Percentiles rank a stretch among this genome's conserved stretches.
Conservation (phyloP, 2,113 vertebrate genomes). For the Muscicapa adusta region DNA sequence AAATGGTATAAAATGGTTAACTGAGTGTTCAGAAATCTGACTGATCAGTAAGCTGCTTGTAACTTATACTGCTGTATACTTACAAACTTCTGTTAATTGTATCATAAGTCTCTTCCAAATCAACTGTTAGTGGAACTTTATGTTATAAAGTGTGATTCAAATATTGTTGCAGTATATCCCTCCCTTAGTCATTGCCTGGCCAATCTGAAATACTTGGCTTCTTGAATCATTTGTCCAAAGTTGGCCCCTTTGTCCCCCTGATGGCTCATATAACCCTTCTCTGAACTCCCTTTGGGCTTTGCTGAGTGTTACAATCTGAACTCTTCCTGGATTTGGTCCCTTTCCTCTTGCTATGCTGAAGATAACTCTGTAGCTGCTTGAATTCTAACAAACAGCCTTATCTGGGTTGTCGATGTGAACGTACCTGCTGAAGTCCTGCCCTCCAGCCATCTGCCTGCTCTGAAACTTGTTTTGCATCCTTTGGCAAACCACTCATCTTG, state of each 20-base stretch:
- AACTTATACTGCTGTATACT: neutral
- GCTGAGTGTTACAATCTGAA: conserved; percentile 40
- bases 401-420: rapidly evolving
- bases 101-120: neutral
- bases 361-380: neutral
- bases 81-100: neutral
- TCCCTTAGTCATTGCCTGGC: conserved; percentile 36
- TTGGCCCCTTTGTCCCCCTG: neutral
- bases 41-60: neutral
- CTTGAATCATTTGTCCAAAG: conserved; percentile 46
- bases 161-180: neutral
- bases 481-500: neutral
- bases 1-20: neutral
- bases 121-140: neutral
- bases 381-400: neutral
- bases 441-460: neutral
- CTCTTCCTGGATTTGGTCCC: conserved; percentile 34
- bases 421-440: conserved; percentile 16
- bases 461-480: conserved; percentile 12
- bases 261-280: conserved; percentile 32
- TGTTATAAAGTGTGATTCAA: conserved; percentile 16
- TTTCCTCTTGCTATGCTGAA: neutral
- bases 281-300: conserved; percentile 56
- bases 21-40: neutral
- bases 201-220: conserved; percentile 51